A percentile compares a stretch with the other conserved stretches of the same genome.
Evolutionary conservation across 2,113 vertebrate genomes (phyloP).

Genomic region (Regulus satrapa): DNA sequence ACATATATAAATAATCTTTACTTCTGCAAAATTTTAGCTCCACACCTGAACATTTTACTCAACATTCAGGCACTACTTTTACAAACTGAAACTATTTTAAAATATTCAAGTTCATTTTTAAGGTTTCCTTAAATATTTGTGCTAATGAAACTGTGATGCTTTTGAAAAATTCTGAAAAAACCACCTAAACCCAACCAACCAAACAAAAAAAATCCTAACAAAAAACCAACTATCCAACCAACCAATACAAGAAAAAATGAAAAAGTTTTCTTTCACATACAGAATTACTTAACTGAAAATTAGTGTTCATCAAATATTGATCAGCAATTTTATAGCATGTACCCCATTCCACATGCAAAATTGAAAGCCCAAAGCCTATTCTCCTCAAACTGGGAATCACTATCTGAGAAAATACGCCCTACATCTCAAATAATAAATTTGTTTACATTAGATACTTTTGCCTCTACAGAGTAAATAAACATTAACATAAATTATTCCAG

Average conservation of each 20-base stretch:
- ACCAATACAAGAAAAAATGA: background rate
- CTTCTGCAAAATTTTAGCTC: background rate
- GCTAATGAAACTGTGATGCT: background rate
- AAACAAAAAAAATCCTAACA: background rate
- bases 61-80: background rate
- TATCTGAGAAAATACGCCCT: background rate
- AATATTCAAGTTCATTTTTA: background rate
- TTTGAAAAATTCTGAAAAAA: background rate
- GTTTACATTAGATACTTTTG: background rate
- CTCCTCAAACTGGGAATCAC: background rate
- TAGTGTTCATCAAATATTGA: background rate
- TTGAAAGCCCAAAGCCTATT: background rate
- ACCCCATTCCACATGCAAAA: background rate
- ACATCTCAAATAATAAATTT: background rate
- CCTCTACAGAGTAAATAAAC: background rate
- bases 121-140: background rate
- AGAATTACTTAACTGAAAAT: background rate
- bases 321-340: background rate
- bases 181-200: too few relatives aligned
- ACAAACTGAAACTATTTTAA: background rate
- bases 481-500: background rate
- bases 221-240: background rate
- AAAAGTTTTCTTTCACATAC: background rate
- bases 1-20: background rate
- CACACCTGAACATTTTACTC: background rate